Base-by-base conservation (phyloP, 2,797 vertebrate species). In the Lithobates pipiens region DNA sequence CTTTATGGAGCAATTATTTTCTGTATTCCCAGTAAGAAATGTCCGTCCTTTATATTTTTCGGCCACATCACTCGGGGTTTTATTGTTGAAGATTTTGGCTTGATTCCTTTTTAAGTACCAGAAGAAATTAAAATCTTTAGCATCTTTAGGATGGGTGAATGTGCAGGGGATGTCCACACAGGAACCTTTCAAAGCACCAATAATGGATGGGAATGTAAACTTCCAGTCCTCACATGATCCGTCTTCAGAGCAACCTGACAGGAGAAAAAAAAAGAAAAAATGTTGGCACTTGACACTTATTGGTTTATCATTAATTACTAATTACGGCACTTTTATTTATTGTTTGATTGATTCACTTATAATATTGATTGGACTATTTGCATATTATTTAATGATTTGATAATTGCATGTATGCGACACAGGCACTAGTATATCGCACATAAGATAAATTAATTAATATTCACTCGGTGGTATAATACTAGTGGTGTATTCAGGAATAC, bases 111-210 rank as follows among this genome's bases (percentile, higher is more conserved):
- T n/a, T 6, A 7, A 15, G 25, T 72, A 84, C 83, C 83, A 85
- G n/a, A 85, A 34, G 25, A 85, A 74, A 32, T 74, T 79, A 10
- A 36, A 85, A 39, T 78, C 69, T 2, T 5, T 29, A 25, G 5
- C n/a, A 7, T 44, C 4, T 1, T 11, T 16, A 2, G 76, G 76
- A 36, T 65, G 23, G 34, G 83, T 79, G 23, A 85, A 67, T 5
- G 76, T 61, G 83, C 83, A 85, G 25, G 83, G 83, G 11, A 85
- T 74, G 18, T 65, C 70, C 83, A 79, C 57, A 68, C 83, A 79
- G 27, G 83, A 79, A 34, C 76, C 54, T 10, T 8, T 18, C 15
- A 85, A 27, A n/a, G 76, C 69, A n/a, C 18, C 3, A 13, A 85
- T 68, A 23, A 3, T 11, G 23, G 0, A 0, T 32, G 83, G 83